Base-by-base conservation (phyloP, 2,888 invertebrate species). In the Phorcus lineatus region DNA sequence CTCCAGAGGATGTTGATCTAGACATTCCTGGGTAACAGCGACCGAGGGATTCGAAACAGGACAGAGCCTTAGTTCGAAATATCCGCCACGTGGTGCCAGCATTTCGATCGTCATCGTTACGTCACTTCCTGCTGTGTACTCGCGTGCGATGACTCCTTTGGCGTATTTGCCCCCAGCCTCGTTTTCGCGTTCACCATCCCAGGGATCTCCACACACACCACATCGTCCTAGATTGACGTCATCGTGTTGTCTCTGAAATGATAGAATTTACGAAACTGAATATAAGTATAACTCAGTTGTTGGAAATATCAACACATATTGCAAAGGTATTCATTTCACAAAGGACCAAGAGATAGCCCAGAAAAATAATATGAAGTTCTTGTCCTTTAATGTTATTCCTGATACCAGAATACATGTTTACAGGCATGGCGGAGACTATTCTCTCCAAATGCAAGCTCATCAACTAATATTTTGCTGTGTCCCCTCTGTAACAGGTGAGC, bases 181-280 rank as follows among this genome's bases (percentile, higher is more conserved):
- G 81, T 92, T 90, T 19, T 88, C 86, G 17, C 91, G 88, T 22
- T 91, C 90, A 4, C 89, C 90, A 13, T 89, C 84, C 91, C 95
- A 96, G 0, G 97, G 96, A 93, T 98, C 98, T 0, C 98, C 98
- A 91, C 98, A 98, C 67, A 97, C 95, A 0, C 98, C 98, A 91
- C 98, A 98, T 88, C 95, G 95, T 0, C 98, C 98, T 52, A 86
- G 88, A 80, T 89, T 89, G 36, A 78, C 40, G 11, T 6, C 47
- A 19, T 88, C 87, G 74, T 88, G 90, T 77, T 91, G 91, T 2
- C 88, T 87, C 91, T 91, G 83, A 31, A 85, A 84, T 52, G 24
- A 36, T 2, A 4, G 4, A 36, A 36, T 4, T 36, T 4, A 36
- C 36, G 52, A 62, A 76, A n/a, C 19, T 28, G 11, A 24, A 28